Evolutionary conservation across 1,140 invertebrate genomes (phyloP).

Genomic region (Drosophila pachea): DNA sequence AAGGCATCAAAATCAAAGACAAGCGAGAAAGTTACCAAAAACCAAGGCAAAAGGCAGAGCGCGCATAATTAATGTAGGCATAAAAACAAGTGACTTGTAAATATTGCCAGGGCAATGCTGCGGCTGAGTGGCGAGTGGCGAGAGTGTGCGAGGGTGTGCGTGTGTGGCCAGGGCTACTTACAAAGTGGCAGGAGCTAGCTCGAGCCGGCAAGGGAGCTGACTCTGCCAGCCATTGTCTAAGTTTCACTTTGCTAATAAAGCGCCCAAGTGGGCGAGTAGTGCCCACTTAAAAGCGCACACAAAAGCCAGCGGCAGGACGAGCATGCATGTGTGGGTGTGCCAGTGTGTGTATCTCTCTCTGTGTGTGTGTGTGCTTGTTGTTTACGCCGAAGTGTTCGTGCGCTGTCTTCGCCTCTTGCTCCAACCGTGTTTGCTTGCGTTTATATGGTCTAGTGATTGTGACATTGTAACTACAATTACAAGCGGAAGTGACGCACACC

Average conservation of each 20-base stretch:
- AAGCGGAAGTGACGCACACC: constrained; percentile 75
- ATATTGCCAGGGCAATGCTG: constrained; percentile 69
- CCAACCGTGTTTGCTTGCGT: constrained; percentile 49
- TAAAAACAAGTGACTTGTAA: constrained; percentile 78
- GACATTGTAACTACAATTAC: constrained; percentile 78
- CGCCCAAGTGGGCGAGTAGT: constrained; percentile 64
- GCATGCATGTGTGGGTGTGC: not conserved
- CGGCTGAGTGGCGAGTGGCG: constrained; percentile 20
- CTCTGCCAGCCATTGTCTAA: constrained; percentile 43
- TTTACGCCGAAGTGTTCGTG: constrained; percentile 15
- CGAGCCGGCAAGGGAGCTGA: constrained; percentile 12
- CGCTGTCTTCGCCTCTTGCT: constrained; percentile 24
- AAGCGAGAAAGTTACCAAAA: constrained; percentile 54
- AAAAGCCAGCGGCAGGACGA: constrained; percentile 36
- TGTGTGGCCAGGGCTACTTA: constrained; percentile 58
- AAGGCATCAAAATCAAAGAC: constrained; percentile 73
- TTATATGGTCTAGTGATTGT: constrained; percentile 77
- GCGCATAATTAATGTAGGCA: constrained; percentile 77
- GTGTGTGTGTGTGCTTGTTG: constrained; percentile 11
- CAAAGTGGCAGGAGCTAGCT: constrained; percentile 53
- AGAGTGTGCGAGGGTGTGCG: constrained; percentile 12
- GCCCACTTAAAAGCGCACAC: constrained; percentile 73
- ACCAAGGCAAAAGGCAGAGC: constrained; percentile 60
- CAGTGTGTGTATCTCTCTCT: too few species aligned
- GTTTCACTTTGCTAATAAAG: constrained; percentile 65